Evolutionary conservation across 2,797 vertebrate species (phyloP).

Genomic region (Meriones psammophilus): DNA sequence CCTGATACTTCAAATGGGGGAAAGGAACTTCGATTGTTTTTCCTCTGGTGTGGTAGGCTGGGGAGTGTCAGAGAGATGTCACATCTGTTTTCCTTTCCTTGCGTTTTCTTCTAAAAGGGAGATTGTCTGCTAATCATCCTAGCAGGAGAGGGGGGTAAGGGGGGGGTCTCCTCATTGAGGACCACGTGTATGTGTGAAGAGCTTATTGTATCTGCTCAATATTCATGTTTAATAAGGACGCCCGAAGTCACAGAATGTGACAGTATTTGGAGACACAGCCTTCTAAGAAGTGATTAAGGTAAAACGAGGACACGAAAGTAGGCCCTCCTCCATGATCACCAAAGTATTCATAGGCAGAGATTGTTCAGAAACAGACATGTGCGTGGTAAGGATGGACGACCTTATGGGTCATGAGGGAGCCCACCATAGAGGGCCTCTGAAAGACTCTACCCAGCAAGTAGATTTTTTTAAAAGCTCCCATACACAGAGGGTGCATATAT

Average conservation of each 20-base stretch:
- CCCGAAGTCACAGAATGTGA: background rate
- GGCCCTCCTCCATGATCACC: background rate
- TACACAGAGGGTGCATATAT: no score
- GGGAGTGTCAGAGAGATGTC: conserved; percentile 51
- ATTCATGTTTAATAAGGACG: background rate
- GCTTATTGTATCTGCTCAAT: background rate
- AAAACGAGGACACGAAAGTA: background rate
- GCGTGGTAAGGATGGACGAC: background rate
- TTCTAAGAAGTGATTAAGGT: background rate
- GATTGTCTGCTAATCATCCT: conserved; percentile 54
- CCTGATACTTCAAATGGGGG: conserved; percentile 72
- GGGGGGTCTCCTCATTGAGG: background rate
- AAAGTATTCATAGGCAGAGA: background rate
- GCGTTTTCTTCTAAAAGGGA: conserved; percentile 21
- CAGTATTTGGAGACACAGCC: background rate
- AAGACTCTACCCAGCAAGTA: no score
- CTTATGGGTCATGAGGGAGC: background rate
- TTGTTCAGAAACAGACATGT: background rate
- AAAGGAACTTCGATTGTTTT: conserved; percentile 26
- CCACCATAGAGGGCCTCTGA: no score
- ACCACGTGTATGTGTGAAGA: background rate
- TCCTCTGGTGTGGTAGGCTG: background rate
- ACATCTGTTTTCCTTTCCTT: conserved; percentile 62
- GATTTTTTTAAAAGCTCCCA: background rate
- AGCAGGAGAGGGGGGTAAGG: conserved; percentile 3